Conservation (phyloP, 2,888 invertebrate genomes). For the Hymenopus coronatus region DNA sequence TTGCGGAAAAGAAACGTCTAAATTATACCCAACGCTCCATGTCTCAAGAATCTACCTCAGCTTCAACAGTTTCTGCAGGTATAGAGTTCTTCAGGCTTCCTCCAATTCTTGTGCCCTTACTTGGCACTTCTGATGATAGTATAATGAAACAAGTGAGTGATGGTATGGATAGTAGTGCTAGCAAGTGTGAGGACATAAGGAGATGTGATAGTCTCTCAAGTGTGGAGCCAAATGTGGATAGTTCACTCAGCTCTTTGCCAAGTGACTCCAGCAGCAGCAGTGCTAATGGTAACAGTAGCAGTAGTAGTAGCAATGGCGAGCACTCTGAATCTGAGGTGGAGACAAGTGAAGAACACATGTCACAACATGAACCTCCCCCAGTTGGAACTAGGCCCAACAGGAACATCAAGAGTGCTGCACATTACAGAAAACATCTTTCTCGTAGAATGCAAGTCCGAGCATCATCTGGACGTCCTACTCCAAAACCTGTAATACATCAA, state of each 20-base stretch:
- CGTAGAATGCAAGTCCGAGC: slow-evolving; percentile 46
- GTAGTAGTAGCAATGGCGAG: neutral
- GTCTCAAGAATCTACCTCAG: slow-evolving; percentile 59
- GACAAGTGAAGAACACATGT: slow-evolving; percentile 24
- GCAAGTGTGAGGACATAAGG: slow-evolving; percentile 39
- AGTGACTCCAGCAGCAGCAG: slow-evolving; percentile 37
- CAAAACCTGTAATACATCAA: slow-evolving; percentile 52
- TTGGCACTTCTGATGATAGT: slow-evolving; percentile 39
- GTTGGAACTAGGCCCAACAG: neutral
- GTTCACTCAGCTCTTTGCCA: slow-evolving; percentile 50
- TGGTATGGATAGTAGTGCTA: neutral
- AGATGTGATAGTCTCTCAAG: slow-evolving; percentile 66
- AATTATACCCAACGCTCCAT: slow-evolving; percentile 55
- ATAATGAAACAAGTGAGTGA: neutral
- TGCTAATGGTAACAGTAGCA: neutral
- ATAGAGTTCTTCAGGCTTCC: slow-evolving; percentile 63
- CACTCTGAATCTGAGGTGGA: slow-evolving; percentile 21
- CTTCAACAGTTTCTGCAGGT: slow-evolving; percentile 39
- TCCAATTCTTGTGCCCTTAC: slow-evolving; percentile 65
- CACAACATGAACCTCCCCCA: slow-evolving; percentile 9
- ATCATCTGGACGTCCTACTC: slow-evolving; percentile 62
- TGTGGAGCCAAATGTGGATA: slow-evolving; percentile 68
- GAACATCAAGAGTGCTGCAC: slow-evolving; percentile 25
- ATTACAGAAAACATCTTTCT: slow-evolving; percentile 21
- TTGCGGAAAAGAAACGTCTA: slow-evolving; percentile 39